phyloP scores from a whole-genome alignment of 1,140 invertebrate genomes.

The Meloidogyne floridensis region DNA sequence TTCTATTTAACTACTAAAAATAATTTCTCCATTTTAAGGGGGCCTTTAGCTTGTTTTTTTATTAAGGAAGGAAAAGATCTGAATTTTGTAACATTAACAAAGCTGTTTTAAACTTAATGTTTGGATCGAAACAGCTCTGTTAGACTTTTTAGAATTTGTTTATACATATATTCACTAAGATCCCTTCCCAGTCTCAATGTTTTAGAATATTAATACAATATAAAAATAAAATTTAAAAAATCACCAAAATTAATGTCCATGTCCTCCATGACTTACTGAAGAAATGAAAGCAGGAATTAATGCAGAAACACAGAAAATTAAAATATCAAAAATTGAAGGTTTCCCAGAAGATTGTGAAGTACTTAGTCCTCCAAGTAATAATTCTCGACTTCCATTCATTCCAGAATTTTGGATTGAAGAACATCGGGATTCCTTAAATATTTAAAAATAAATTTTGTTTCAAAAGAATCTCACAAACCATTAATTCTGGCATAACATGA shows the following conservation, averaged over 20 bases:
- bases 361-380: slow-evolving; percentile 16
- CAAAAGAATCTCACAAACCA: slow-evolving; percentile 33
- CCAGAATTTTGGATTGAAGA: slow-evolving; percentile 8
- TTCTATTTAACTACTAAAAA: too few relatives aligned
- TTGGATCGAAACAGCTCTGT: too few relatives aligned
- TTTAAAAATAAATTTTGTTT: background rate
- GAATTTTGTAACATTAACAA: too few relatives aligned
- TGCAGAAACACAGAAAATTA: slow-evolving; percentile 30
- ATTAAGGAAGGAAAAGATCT: too few relatives aligned
- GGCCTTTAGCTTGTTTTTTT: too few relatives aligned
- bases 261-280: slow-evolving; percentile 22
- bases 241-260: slow-evolving; percentile 2
- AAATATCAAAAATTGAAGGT: slow-evolving; percentile 31
- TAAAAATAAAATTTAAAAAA: background rate
- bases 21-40: too few relatives aligned
- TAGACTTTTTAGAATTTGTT: too few relatives aligned
- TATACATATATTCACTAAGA: too few relatives aligned
- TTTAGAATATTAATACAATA: background rate
- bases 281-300: slow-evolving; percentile 35
- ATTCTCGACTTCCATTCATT: slow-evolving; percentile 25
- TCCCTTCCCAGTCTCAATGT: background rate
- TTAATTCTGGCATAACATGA: slow-evolving; percentile 90
- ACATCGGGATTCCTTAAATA: slow-evolving; percentile 19
- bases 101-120: too few relatives aligned
- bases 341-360: background rate